phyloP scores from a whole-genome alignment of 2,113 vertebrate genomes.

The Lutjanus erythropterus region DNA sequence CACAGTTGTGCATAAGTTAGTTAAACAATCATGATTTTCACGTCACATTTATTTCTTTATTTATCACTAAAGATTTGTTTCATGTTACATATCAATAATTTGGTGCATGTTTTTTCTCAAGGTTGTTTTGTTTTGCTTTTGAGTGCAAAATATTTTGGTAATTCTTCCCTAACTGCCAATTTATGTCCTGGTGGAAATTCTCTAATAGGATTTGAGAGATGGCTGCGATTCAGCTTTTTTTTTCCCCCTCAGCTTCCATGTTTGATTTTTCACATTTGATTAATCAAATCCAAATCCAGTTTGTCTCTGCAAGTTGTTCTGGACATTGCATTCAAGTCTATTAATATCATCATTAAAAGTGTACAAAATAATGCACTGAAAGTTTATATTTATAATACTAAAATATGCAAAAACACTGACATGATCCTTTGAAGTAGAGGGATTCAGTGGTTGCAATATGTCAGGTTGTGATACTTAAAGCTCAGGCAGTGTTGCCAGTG shows the following conservation, averaged over 20 bases:
- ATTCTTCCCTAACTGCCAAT: neutral
- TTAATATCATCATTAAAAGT: neutral
- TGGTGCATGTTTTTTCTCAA: neutral
- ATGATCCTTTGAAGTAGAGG: slow-evolving; percentile 5
- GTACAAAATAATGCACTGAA: neutral
- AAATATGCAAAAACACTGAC: neutral
- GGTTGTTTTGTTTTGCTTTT: neutral
- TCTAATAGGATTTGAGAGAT: neutral
- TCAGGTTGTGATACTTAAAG: slow-evolving; percentile 21
- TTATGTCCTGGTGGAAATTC: neutral
- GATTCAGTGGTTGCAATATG: neutral
- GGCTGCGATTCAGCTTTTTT: too few species aligned
- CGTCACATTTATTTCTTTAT: neutral
- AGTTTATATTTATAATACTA: too few species aligned
- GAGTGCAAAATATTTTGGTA: neutral
- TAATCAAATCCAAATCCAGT: too few species aligned
- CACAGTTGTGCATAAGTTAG: neutral
- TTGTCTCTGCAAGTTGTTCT: slow-evolving; percentile 4
- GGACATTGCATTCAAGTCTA: neutral
- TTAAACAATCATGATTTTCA: neutral
- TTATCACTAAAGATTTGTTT: neutral
- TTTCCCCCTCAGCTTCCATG: too few species aligned
- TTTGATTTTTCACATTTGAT: too few species aligned
- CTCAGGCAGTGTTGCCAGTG: slow-evolving; percentile 6
- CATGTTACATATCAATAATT: neutral